Evolutionary conservation across 2,797 vertebrate species (phyloP).

Genomic region (Peromyscus attwateri): DNA sequence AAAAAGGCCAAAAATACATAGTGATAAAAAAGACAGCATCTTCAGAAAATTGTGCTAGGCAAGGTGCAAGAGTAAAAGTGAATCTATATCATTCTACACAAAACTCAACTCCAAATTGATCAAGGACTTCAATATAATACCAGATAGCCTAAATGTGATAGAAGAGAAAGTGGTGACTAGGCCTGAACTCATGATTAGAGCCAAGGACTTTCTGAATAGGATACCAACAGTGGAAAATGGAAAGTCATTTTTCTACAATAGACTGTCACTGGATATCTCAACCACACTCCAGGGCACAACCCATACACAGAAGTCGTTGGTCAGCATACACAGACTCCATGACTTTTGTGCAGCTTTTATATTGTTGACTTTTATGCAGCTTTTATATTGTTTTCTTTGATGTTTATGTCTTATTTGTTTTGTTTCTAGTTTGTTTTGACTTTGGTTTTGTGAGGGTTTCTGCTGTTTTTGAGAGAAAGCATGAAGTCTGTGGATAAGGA

Average conservation of each 20-base stretch:
- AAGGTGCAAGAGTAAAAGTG: not conserved
- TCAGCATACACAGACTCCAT: not conserved
- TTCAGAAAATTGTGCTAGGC: not conserved
- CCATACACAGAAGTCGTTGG: not conserved
- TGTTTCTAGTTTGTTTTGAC: not conserved
- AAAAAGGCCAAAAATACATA: not conserved
- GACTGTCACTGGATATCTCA: not conserved
- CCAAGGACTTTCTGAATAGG: not conserved
- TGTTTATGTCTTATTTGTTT: not conserved
- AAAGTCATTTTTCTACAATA: not conserved
- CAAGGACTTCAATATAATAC: not conserved
- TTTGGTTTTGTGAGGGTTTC: not conserved
- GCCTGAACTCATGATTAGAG: not conserved
- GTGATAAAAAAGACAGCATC: not conserved
- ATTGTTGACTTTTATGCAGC: not conserved
- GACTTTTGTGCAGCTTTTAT: not conserved
- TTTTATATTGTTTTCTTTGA: not conserved
- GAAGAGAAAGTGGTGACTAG: not conserved
- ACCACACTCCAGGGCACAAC: not conserved
- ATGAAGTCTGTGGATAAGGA: not conserved
- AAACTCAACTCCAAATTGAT: not conserved
- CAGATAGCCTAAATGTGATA: not conserved
- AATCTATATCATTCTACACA: not conserved
- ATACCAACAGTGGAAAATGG: not conserved
- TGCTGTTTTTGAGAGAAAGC: not conserved